Percentiles rank a stretch among this genome's conserved stretches.
phyloP scores from a whole-genome alignment of 2,888 invertebrate genomes.

The Tethea ocularis region DNA sequence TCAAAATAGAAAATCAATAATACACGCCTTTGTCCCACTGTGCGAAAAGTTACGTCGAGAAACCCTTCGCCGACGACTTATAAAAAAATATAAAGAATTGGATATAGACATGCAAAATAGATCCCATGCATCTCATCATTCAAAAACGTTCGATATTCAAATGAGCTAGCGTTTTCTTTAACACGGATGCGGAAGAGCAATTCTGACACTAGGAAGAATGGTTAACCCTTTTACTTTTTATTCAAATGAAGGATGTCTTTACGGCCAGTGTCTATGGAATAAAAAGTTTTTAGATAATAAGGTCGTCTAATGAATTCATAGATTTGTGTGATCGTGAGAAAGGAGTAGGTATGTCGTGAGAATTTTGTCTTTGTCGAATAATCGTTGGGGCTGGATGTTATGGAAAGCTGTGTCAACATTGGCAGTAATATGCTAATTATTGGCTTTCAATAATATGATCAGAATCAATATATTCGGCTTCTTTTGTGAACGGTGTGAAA shows the following conservation, averaged over 20 bases:
- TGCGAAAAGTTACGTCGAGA: conserved; percentile 62
- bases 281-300: conserved; percentile 61
- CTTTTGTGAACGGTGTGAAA: conserved; percentile 35
- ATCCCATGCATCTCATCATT: conserved; percentile 54
- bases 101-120: conserved; percentile 75
- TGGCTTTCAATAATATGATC: conserved; percentile 31
- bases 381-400: conserved; percentile 75
- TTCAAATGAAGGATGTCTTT: conserved; percentile 72
- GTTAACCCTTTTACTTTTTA: conserved; percentile 69
- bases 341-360: conserved; percentile 61
- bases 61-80: conserved; percentile 27
- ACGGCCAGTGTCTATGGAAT: conserved; percentile 64
- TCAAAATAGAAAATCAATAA: conserved; percentile 61
- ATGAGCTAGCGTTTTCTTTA: conserved; percentile 64
- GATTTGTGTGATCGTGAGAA: conserved; percentile 64
- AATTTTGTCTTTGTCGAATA: conserved; percentile 59
- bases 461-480: conserved; percentile 42
- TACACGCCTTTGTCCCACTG: conserved; percentile 52
- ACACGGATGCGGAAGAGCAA: conserved; percentile 75
- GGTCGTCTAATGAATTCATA: conserved; percentile 69
- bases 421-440: conserved; percentile 70
- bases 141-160: conserved; percentile 72
- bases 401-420: conserved; percentile 81
- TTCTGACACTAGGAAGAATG: conserved; percentile 82
- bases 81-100: conserved; percentile 41